A percentile compares a stretch with the other conserved stretches of the same genome.
phyloP scores from a whole-genome alignment of 1,140 invertebrate species.

The Bombus sibiricus region DNA sequence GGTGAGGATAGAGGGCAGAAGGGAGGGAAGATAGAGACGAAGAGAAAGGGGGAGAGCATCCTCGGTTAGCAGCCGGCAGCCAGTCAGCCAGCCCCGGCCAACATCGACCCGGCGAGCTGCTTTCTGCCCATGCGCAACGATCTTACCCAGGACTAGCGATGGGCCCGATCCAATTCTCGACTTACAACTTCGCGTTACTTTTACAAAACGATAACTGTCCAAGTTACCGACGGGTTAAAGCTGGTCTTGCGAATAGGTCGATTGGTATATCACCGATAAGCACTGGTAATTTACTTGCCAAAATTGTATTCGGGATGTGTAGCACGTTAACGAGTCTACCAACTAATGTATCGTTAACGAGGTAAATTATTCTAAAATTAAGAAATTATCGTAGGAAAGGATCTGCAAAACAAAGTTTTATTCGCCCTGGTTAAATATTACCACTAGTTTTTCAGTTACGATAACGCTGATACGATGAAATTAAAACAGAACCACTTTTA shows the following conservation, averaged over 20 bases:
- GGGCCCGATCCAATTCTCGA: slow-evolving; percentile 78
- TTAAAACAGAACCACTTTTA: neutral
- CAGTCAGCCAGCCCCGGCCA: slow-evolving; percentile 79
- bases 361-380: neutral
- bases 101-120: slow-evolving; percentile 80
- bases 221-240: neutral
- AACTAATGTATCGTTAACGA: neutral
- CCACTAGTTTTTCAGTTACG: neutral
- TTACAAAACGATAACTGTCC: slow-evolving; percentile 20
- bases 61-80: slow-evolving; percentile 67
- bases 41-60: slow-evolving; percentile 54
- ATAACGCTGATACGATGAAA: neutral
- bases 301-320: too few relatives aligned
- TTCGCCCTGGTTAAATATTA: neutral
- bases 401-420: neutral
- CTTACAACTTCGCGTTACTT: slow-evolving; percentile 67
- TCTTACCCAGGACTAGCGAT: slow-evolving; percentile 73
- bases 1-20: slow-evolving; percentile 17
- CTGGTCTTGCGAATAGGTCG: neutral
- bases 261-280: neutral
- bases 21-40: slow-evolving; percentile 42
- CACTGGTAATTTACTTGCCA: neutral
- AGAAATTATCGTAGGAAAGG: neutral
- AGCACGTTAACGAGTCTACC: neutral
- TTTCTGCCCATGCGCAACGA: slow-evolving; percentile 75